Evolutionary conservation across 64 coral and sea anemone species (phyloP).

Genomic region (Dendrophyllia cribrosa): DNA sequence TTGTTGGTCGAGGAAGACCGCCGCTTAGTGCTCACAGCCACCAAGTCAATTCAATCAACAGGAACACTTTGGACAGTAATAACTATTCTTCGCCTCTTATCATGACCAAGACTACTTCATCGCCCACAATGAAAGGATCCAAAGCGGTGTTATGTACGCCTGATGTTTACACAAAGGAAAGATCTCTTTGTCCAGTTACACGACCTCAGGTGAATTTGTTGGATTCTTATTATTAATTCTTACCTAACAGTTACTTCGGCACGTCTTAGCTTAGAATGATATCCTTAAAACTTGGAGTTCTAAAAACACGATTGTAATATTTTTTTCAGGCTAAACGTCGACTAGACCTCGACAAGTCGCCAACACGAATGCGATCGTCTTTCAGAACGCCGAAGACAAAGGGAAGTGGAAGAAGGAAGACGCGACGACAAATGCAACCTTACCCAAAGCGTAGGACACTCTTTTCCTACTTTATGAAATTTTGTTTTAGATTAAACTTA

Average conservation of each 20-base stretch:
- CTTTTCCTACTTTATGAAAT: background rate
- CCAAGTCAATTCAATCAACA: slow-evolving; percentile 50
- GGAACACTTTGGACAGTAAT: background rate
- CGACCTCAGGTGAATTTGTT: slow-evolving; percentile 23
- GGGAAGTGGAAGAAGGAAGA: slow-evolving; percentile 4
- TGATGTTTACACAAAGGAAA: slow-evolving; percentile 46
- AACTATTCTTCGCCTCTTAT: background rate
- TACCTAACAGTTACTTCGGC: background rate
- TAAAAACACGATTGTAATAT: background rate
- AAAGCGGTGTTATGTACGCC: slow-evolving; percentile 20
- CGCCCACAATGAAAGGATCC: background rate
- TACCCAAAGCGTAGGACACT: slow-evolving; percentile 50
- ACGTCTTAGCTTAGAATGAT: background rate
- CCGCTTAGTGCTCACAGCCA: slow-evolving; percentile 51
- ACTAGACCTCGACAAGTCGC: slow-evolving; percentile 74
- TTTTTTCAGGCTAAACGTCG: slow-evolving; percentile 62
- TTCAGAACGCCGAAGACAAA: slow-evolving; percentile 64
- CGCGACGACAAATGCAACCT: slow-evolving; percentile 43
- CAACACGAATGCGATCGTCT: background rate
- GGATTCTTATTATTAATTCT: background rate
- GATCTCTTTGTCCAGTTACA: background rate
- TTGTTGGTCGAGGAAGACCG: slow-evolving; percentile 7
- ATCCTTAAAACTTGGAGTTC: no score
- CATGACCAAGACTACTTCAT: background rate
- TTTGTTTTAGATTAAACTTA: background rate